A percentile compares a stretch with the other conserved stretches of the same genome.
Conservation (phyloP, 2,797 vertebrate genomes). For the Crenichthys baileyi region DNA sequence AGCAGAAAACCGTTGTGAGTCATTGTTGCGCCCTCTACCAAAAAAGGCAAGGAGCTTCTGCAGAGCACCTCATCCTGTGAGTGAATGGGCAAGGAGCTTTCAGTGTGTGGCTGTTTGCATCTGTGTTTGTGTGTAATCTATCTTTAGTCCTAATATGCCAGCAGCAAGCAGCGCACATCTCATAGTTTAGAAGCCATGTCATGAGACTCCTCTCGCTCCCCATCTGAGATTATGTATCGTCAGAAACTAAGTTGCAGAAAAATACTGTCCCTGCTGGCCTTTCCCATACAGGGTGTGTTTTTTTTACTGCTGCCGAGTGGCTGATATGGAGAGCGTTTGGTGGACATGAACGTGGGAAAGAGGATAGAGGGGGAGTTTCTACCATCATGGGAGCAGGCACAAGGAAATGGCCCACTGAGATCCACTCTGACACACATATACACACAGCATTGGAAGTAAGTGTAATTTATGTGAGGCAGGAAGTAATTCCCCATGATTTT, state of each 20-base stretch:
- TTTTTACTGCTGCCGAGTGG: slow-evolving; percentile 63
- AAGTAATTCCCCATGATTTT: slow-evolving; percentile 10
- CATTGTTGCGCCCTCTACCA: slow-evolving; percentile 54
- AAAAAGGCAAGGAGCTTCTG: slow-evolving; percentile 62
- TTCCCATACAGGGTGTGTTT: slow-evolving; percentile 72
- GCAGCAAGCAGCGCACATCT: slow-evolving; percentile 61
- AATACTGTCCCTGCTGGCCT: slow-evolving; percentile 65
- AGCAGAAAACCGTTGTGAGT: slow-evolving; percentile 13
- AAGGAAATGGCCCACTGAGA: slow-evolving; percentile 69
- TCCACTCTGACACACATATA: slow-evolving; percentile 19
- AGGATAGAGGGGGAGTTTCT: slow-evolving; percentile 74
- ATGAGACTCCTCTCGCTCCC: slow-evolving; percentile 56
- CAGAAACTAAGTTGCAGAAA: slow-evolving; percentile 35
- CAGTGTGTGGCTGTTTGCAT: slow-evolving; percentile 26
- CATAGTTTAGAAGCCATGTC: slow-evolving; percentile 70
- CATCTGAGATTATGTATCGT: slow-evolving; percentile 24
- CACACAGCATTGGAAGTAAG: slow-evolving; percentile 24
- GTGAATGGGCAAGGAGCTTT: slow-evolving; percentile 38
- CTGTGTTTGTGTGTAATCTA: slow-evolving; percentile 53
- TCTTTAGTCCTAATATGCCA: slow-evolving; percentile 71
- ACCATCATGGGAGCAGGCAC: slow-evolving; percentile 73
- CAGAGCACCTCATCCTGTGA: slow-evolving; percentile 49
- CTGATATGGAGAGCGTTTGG: slow-evolving; percentile 48
- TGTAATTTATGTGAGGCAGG: slow-evolving; percentile 32
- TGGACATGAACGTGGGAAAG: slow-evolving; percentile 78